Evolutionary conservation across 2,888 invertebrate genomes (phyloP).

Genomic region (Eupithecia insigniata): DNA sequence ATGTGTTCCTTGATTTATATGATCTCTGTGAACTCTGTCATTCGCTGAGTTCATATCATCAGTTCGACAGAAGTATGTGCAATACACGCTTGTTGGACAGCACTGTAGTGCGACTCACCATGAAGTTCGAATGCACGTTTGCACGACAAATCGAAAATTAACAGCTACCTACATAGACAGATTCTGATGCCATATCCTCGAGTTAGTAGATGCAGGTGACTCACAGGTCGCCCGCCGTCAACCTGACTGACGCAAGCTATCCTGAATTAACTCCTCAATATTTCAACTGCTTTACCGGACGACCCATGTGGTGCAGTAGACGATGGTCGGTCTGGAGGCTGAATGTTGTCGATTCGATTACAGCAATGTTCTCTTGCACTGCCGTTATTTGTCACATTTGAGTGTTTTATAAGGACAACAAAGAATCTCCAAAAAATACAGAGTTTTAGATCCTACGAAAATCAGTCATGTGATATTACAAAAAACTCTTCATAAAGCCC

Average conservation of each 20-base stretch:
- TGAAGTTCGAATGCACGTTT: neutral
- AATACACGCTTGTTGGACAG: too few species aligned
- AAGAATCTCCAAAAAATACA: too few species aligned
- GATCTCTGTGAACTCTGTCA: too few species aligned
- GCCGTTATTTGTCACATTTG: too few species aligned
- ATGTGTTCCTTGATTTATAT: too few species aligned
- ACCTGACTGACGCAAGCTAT: constrained; percentile 15
- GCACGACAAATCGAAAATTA: neutral
- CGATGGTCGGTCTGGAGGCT: neutral
- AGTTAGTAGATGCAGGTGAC: neutral
- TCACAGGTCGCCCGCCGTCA: neutral
- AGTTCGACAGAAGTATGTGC: too few species aligned
- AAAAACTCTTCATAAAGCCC: too few species aligned
- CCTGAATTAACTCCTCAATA: constrained; percentile 27
- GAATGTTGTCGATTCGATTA: neutral
- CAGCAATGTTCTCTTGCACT: neutral
- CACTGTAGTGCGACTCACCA: neutral
- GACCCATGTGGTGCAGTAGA: neutral
- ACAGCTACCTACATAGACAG: neutral
- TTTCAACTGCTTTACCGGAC: constrained; percentile 12
- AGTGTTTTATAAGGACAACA: too few species aligned
- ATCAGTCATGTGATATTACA: too few species aligned
- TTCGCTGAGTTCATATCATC: too few species aligned
- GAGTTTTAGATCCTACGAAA: too few species aligned
- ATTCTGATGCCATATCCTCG: neutral